Conservation (phyloP, 2,113 vertebrate species). For the Trichechus manatus region DNA sequence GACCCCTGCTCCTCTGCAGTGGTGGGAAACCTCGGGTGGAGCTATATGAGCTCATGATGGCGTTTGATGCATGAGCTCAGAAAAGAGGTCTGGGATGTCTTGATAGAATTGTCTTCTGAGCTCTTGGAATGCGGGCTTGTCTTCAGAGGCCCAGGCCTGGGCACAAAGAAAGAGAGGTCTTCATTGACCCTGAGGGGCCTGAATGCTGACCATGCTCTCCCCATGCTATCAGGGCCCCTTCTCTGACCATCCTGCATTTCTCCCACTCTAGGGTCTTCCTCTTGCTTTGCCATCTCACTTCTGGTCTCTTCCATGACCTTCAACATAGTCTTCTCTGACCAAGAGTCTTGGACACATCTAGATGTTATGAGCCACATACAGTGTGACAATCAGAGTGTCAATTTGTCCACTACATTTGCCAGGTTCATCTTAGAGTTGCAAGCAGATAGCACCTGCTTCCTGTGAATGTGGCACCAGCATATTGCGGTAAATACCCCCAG, state of each 20-base stretch:
- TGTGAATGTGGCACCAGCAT: rapidly evolving
- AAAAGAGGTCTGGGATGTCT: background rate
- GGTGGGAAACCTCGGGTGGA: background rate
- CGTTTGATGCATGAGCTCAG: background rate
- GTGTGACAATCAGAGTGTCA: rapidly evolving
- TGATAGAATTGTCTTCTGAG: background rate
- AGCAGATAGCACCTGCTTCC: rapidly evolving
- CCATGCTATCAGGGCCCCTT: background rate
- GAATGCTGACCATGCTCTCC: background rate
- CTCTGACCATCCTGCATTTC: background rate
- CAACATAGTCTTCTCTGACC: background rate
- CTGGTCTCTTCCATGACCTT: background rate
- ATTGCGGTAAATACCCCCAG: background rate
- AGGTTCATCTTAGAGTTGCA: background rate
- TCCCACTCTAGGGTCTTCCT: background rate
- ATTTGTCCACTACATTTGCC: no score
- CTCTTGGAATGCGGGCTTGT: background rate
- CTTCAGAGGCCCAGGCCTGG: background rate
- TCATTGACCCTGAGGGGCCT: no score
- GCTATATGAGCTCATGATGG: background rate
- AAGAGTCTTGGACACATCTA: rapidly evolving
- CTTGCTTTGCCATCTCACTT: background rate
- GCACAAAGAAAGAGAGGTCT: background rate
- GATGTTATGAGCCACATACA: rapidly evolving
- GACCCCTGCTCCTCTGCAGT: conserved; percentile 49